phyloP scores from a whole-genome alignment of 2,113 vertebrate species.

The Ciconia stormi region DNA sequence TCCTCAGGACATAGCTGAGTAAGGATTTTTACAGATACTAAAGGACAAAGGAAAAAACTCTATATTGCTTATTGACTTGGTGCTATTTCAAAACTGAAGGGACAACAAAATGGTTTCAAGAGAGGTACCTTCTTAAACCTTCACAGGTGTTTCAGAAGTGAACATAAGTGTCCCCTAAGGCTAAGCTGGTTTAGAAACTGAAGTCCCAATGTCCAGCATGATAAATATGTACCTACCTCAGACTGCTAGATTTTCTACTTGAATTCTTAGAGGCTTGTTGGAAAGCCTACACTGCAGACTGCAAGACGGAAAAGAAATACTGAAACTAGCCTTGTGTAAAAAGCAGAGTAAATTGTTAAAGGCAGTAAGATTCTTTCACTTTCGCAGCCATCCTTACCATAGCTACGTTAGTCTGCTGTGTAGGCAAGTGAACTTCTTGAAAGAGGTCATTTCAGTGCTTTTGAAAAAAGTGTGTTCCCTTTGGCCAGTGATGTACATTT shows the following conservation, averaged over 20 bases:
- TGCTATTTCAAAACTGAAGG: background rate
- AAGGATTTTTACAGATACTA: background rate
- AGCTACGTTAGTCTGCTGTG: background rate
- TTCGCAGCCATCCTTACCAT: background rate
- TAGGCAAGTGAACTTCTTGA: background rate
- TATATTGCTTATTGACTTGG: accelerated
- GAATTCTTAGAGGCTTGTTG: background rate
- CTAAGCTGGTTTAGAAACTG: background rate
- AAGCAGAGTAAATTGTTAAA: background rate
- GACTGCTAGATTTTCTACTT: background rate
- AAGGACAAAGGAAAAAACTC: background rate
- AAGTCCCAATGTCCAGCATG: background rate
- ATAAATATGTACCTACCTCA: background rate
- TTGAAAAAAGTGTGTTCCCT: background rate
- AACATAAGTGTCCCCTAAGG: background rate
- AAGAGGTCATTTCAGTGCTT: background rate
- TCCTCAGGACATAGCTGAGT: background rate
- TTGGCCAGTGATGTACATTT: background rate
- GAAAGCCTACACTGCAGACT: background rate
- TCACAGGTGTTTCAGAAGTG: background rate
- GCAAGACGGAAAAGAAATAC: background rate
- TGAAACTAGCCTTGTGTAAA: background rate
- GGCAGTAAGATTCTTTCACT: background rate
- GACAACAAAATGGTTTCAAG: background rate
- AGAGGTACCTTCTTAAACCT: background rate